These are phyloP conservation scores for Ornithoptera alexandrae DNA, from an alignment of 2,888 invertebrate species.

Conservation along the genomic window DNA sequence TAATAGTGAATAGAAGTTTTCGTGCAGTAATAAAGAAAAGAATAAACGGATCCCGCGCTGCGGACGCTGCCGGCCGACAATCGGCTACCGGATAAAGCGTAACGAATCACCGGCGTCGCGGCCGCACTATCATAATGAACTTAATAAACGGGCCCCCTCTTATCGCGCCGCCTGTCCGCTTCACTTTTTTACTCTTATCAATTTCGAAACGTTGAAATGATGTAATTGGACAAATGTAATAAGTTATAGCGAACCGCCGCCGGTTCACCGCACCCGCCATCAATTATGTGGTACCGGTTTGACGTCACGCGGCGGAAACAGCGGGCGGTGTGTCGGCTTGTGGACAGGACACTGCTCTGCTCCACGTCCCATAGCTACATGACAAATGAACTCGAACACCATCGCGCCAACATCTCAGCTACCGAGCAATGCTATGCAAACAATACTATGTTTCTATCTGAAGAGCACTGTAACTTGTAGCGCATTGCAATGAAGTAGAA, in stretches of 20 bases:
- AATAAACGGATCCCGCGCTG: constrained; percentile 11
- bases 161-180: constrained; percentile 37
- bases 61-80: constrained; percentile 32
- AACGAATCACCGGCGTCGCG: constrained; percentile 42
- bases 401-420: too few relatives aligned
- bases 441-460: too few relatives aligned
- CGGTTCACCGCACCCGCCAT: background rate
- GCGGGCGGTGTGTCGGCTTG: too few relatives aligned
- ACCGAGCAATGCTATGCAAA: too few relatives aligned
- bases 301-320: constrained; percentile 32
- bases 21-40: too few relatives aligned
- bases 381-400: too few relatives aligned
- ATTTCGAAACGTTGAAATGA: constrained; percentile 32
- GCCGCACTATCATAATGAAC: constrained; percentile 45
- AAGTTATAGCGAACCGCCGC: constrained; percentile 8
- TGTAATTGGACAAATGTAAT: constrained; percentile 27
- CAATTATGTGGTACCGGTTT: constrained; percentile 31
- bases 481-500: too few relatives aligned
- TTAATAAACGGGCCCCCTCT: constrained; percentile 44
- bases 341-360: too few relatives aligned
- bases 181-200: constrained; percentile 39
- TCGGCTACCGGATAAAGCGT: constrained; percentile 50
- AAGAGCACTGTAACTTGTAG: too few relatives aligned
- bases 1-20: too few relatives aligned
- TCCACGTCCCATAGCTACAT: too few relatives aligned